Evolutionary conservation across 2,113 vertebrate species (phyloP).

Genomic region (Oncorhynchus masou): DNA sequence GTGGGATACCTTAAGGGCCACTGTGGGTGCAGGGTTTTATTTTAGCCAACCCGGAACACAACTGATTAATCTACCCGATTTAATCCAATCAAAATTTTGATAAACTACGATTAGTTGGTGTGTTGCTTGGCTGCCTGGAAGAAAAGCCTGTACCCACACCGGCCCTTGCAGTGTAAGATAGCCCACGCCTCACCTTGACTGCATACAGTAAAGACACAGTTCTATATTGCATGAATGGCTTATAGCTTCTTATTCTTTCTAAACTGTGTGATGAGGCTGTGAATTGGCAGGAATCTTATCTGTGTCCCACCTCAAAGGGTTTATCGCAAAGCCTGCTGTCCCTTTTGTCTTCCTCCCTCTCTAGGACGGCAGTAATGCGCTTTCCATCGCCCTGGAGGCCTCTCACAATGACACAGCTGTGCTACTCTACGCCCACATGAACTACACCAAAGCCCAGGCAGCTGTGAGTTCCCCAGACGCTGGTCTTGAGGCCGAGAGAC

Average conservation of each 20-base stretch:
- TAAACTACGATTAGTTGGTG: too few relatives aligned
- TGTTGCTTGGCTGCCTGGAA: too few relatives aligned
- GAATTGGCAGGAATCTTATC: not conserved
- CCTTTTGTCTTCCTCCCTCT: not conserved
- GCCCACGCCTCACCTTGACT: too few relatives aligned
- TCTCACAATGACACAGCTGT: conserved; percentile 88
- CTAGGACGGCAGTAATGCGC: conserved; percentile 91
- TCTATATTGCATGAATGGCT: too few relatives aligned
- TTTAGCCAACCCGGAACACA: too few relatives aligned
- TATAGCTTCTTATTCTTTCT: not conserved
- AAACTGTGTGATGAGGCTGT: not conserved
- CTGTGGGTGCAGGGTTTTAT: too few relatives aligned
- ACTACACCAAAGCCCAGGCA: conserved; percentile 58
- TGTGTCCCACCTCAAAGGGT: not conserved
- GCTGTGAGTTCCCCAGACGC: conserved; percentile 69
- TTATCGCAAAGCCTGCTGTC: not conserved
- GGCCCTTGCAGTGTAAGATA: too few relatives aligned
- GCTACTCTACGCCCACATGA: conserved; percentile 84
- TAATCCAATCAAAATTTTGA: too few relatives aligned
- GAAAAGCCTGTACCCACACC: too few relatives aligned
- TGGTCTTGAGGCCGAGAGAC: not conserved
- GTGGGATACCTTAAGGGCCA: not conserved
- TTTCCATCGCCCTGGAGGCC: conserved; percentile 87
- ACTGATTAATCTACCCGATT: too few relatives aligned
- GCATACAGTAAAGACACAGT: too few relatives aligned